A percentile compares a stretch with the other conserved stretches of the same genome.
phyloP scores from a whole-genome alignment of 2,888 invertebrate genomes.

The Chrysolina haemoptera region DNA sequence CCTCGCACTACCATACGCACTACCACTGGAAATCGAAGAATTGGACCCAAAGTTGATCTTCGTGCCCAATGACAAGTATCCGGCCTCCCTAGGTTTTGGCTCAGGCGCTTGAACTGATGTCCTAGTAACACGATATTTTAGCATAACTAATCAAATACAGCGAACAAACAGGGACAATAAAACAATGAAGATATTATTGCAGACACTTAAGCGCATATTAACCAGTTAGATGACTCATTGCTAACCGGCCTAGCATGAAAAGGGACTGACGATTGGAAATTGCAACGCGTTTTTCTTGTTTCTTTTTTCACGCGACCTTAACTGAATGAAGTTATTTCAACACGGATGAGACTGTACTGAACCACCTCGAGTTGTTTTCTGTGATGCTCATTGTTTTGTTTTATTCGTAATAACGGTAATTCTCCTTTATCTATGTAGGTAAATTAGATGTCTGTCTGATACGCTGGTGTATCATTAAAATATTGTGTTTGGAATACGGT shows the following conservation, averaged over 20 bases:
- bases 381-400: slow-evolving; percentile 42
- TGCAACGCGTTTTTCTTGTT: background rate
- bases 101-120: slow-evolving; percentile 59
- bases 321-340: slow-evolving; percentile 16
- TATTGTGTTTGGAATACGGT: slow-evolving; percentile 22
- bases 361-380: background rate
- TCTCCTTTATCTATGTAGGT: slow-evolving; percentile 43
- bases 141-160: slow-evolving; percentile 54
- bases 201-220: slow-evolving; percentile 53
- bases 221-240: slow-evolving; percentile 52
- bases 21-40: slow-evolving; percentile 66
- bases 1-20: slow-evolving; percentile 68
- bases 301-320: slow-evolving; percentile 11
- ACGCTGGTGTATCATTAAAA: slow-evolving; percentile 42
- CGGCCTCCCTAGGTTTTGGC: slow-evolving; percentile 61
- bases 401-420: slow-evolving; percentile 38
- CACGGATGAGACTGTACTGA: slow-evolving; percentile 19
- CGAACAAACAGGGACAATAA: slow-evolving; percentile 15
- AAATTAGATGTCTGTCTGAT: slow-evolving; percentile 37
- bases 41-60: slow-evolving; percentile 66
- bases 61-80: slow-evolving; percentile 50
- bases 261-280: slow-evolving; percentile 29
- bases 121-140: slow-evolving; percentile 66
- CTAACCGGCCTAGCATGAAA: slow-evolving; percentile 33
- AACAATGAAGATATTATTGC: slow-evolving; percentile 36